Evolutionary conservation across 1,140 invertebrate genomes (phyloP), one percentile per base, ranked within the genome.

Genomic region (Venustaconcha ellipsiformis): DNA sequence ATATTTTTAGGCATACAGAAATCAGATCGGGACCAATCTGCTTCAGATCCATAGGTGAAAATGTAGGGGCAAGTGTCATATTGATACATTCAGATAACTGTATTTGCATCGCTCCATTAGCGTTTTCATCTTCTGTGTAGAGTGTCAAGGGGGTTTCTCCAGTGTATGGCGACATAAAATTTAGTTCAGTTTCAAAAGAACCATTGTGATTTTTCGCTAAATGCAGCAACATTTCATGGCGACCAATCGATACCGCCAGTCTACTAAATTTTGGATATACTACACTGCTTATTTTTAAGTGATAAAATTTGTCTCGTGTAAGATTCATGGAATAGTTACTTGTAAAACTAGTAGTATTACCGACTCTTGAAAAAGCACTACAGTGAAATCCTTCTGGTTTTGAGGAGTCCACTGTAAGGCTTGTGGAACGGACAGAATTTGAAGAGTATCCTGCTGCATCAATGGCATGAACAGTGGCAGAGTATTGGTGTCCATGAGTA

Each of bases 361-460:
- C 20, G 62, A 18, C 14, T 14, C 11, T 18, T 8, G 14, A 8
- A 18, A 57, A 73, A 12, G 69, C 1, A 2, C 23, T 63, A 56
- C 80, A 82, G 14, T 18, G 20, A 20, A 76, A 70, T 13, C 63
- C 72, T 56, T 65, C 64, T 55, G 80, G 80, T 57, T 68, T 65
- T n/a, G 78, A 78, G n/a, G 59, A 56, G 64, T 82, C 80, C n/a
- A 82, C 69, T 17, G 67, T 20, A 18, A 77, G 71, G 17, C 57
- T 23, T 17, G 67, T 4, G 1, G 80, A 79, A 60, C 5, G 14
- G 0, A 58, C 65, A 14, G 58, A 59, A 14, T 67, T 23, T 48
- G 72, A 78, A 5, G 37, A n/a, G 71, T 74, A 69, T 37, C 80
- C 80, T 14, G 80, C 80, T 48, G 75, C 67, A 65, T 82, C 80